Base-by-base conservation (phyloP, 2,888 invertebrate genomes). In the Spialia ferax region DNA sequence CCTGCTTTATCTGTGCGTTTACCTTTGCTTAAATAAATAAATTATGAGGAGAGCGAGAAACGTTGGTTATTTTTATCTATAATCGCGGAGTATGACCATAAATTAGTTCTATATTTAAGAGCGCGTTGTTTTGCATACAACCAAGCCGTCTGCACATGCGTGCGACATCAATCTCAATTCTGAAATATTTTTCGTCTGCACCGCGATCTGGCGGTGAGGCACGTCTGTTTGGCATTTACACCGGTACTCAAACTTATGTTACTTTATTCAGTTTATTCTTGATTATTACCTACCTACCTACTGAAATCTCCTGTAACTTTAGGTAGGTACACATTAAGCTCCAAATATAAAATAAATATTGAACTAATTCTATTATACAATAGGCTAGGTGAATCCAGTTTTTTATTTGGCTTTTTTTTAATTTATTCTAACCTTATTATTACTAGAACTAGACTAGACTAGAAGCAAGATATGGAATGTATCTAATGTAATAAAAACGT, bases 81-180 rank as follows among this genome's bases (percentile, higher is more conserved):
- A 92, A 93, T 93, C 91, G 90, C 86, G 84, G 87, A 85, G 92
- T 92, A 93, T 92, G 92, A 88, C 82, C 89, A 93, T 93, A 92
- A 93, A 93, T 92, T 92, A 91, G 88, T 87, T 91, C 91, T 92
- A 93, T 91, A 91, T 93, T 89, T 92, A 91, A 91, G 83, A 74
- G 82, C 77, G 79, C 78, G 91, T 91, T 89, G 91, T 93, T 92
- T 92, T 93, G 92, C 92, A 86, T 91, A 90, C 89, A 86, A 86
- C 80, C 90, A 87, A 81, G 82, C 88, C 91, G 91, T 93, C 92
- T 92, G 91, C 91, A 91, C 93, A 91, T 92, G 93, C 92, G 92
- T 89, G 91, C 87, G 84, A 89, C 92, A 93, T 93, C 91, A 89
- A 93, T 93, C 92, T 93, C 91, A 92, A 91, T 93, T 91, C 91